Percentiles rank a stretch among this genome's conserved stretches.
Conservation (phyloP, 2,797 vertebrate genomes). For the Gallinago nigripennis region DNA sequence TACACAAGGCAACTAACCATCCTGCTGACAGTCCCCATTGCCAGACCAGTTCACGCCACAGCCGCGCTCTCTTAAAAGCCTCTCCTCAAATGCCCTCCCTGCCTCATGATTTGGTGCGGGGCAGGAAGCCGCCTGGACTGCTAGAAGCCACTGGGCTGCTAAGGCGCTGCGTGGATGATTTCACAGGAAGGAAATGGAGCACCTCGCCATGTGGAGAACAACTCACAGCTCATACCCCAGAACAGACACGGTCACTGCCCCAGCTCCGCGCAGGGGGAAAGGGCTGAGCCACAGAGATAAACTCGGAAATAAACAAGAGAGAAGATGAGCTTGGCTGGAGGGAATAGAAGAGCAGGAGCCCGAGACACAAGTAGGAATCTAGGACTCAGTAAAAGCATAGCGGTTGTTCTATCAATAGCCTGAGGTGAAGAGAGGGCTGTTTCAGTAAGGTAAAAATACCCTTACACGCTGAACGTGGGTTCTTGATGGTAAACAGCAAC, state of each 20-base stretch:
- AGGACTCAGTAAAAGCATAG: neutral
- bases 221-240: neutral
- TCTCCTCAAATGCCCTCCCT: neutral
- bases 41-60: neutral
- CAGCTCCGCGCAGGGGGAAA: neutral
- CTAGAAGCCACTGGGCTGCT: neutral
- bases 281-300: slow-evolving; percentile 18
- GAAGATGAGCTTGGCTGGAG: neutral
- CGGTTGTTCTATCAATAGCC: neutral
- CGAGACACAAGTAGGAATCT: accelerated
- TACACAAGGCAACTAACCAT: neutral
- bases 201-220: neutral
- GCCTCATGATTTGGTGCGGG: accelerated
- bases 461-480: accelerated
- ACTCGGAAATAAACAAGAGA: slow-evolving; percentile 46
- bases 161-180: neutral
- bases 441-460: neutral
- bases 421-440: accelerated
- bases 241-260: neutral
- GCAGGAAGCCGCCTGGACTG: neutral
- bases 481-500: neutral
- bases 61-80: neutral
- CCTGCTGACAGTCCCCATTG: neutral
- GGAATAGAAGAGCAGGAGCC: neutral
- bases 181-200: slow-evolving; percentile 34